These are phyloP conservation scores for Lampropteryx suffumata DNA, from an alignment of 2,888 invertebrate genomes.

Conservation along the genomic window DNA sequence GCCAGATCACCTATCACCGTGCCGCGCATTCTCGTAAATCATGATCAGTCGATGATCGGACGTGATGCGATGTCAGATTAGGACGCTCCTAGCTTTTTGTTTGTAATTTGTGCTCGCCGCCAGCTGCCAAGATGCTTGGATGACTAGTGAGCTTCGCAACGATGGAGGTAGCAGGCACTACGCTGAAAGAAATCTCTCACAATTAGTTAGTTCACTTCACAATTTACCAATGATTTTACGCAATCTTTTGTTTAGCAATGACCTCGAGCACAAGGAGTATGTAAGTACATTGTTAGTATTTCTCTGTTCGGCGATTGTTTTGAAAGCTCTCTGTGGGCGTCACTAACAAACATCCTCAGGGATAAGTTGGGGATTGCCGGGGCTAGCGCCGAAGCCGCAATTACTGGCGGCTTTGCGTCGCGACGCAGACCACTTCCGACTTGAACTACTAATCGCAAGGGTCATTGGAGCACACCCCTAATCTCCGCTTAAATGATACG, in stretches of 20 bases:
- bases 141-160: conserved; percentile 61
- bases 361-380: conserved; percentile 63
- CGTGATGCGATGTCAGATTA: conserved; percentile 78
- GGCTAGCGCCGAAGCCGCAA: conserved; percentile 70
- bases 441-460: conserved; percentile 62
- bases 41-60: conserved; percentile 77
- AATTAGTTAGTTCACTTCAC: conserved; percentile 57
- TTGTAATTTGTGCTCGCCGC: conserved; percentile 75
- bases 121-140: conserved; percentile 71
- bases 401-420: conserved; percentile 71
- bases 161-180: conserved; percentile 44
- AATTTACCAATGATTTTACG: conserved; percentile 59
- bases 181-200: conserved; percentile 61
- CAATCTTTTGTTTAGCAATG: conserved; percentile 50
- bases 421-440: conserved; percentile 50
- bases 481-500: conserved; percentile 64
- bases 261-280: conserved; percentile 7
- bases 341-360: conserved; percentile 61
- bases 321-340: conserved; percentile 42
- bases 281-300: conserved; percentile 23
- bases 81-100: conserved; percentile 74
- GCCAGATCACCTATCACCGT: conserved; percentile 73
- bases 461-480: conserved; percentile 60
- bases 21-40: conserved; percentile 76
- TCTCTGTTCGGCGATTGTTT: conserved; percentile 44